Evolutionary conservation across 2,113 vertebrate genomes (phyloP), one percentile per base, ranked within the genome.

Genomic region (Bos taurus): DNA sequence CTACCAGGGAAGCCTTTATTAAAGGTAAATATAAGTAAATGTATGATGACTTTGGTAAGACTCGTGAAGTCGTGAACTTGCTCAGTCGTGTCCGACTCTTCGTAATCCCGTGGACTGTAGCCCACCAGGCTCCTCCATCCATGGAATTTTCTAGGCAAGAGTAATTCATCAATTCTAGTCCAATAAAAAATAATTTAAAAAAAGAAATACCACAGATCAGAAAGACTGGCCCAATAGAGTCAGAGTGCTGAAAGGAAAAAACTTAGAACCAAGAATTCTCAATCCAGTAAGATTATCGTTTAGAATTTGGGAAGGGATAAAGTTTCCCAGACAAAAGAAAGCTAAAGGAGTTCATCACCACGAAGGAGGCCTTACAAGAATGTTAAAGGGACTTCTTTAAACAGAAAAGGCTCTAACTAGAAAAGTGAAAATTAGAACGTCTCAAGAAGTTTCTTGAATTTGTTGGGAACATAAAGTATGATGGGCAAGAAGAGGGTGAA

Each of bases 11-110:
- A 71, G 19, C 67, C 67, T 23, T 71, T 85, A 77, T 87, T 86
- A 77, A 59, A 82, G 89, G 2, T 90, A 43, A 82, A 77, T 85
- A 40, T 59, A 26, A 59, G 67, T 90, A 54, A 77, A 78, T 40
- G 43, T 43, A 12, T 78, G 40, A 74, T 33, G 62, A 88, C 17
- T 62, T 86, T 36, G 83, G 11, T 16, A 80, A 83, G 56, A 64
- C 80, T 14, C 5, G 13, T 30, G 12, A 60, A 60, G 59, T 60
- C 2, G 12, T 60, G 59, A 30, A 60, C 12, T 48, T 2, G 11
- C 11, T 48, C 48, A 48, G 48, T 60, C 5, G 0, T 30, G 59
- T 60, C 26, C 0, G 2, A 60, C 59, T 30, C 12, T 60, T 60
- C 13, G 2, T 6, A 60, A 60, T 26, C 59, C 5, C 26, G 13